Percentiles rank a stretch among this genome's conserved stretches.
Conservation (phyloP, 2,888 invertebrate genomes). For the Andrena haemorrhoa region DNA sequence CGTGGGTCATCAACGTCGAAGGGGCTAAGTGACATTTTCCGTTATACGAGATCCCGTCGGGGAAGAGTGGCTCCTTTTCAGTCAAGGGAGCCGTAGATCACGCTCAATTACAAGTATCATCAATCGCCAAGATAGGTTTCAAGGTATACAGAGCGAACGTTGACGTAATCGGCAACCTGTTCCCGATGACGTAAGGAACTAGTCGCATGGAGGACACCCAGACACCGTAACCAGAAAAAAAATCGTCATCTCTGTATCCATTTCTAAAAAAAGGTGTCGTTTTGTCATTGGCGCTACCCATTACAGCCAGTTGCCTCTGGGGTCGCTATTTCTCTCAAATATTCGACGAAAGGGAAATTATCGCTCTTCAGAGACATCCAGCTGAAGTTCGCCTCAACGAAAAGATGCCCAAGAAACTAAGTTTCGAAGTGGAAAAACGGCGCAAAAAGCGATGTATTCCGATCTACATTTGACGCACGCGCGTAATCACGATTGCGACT, state of each 20-base stretch:
- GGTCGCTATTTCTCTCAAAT: not conserved
- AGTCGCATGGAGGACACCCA: conserved; percentile 61
- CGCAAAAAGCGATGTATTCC: not conserved
- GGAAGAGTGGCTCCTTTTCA: not conserved
- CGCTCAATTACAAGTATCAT: conserved; percentile 33
- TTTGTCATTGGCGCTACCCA: not conserved
- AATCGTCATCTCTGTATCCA: conserved; percentile 35
- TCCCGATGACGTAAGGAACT: conserved; percentile 66
- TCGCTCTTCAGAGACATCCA: not conserved
- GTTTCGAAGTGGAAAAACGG: not conserved
- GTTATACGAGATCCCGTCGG: not conserved
- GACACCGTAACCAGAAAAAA: conserved; percentile 48
- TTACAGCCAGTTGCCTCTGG: not conserved
- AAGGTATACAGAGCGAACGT: conserved; percentile 41
- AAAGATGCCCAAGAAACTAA: not conserved
- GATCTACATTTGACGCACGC: conserved; percentile 43
- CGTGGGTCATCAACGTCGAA: too few relatives aligned
- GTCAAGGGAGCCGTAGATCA: not conserved
- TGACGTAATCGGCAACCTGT: conserved; percentile 71
- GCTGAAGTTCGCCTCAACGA: not conserved
- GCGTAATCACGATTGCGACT: conserved; percentile 47
- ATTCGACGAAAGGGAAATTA: not conserved
- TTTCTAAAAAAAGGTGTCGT: conserved; percentile 36
- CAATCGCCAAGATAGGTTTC: conserved; percentile 47
- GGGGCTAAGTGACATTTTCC: too few relatives aligned